Evolutionary conservation across 2,113 vertebrate genomes (phyloP).

Genomic region (Pachyramphus minor): DNA sequence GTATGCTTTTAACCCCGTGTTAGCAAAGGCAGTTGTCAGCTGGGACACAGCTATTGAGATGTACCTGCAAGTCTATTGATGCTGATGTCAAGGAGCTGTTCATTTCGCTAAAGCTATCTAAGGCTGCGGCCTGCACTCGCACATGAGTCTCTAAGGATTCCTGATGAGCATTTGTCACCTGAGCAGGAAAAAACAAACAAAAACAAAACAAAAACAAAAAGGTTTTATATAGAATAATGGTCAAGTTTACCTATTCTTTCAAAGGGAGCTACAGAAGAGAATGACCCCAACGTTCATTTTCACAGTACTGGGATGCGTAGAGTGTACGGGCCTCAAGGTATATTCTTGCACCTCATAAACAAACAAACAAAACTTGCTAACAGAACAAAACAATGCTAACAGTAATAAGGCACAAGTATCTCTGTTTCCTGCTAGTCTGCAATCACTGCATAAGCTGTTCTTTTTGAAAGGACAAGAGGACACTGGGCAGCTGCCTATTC

Average conservation of each 20-base stretch:
- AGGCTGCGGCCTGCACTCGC: constrained; percentile 80
- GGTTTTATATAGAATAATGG: constrained; percentile 19
- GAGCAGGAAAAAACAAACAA: neutral
- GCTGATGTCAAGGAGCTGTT: constrained; percentile 86
- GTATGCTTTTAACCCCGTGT: neutral
- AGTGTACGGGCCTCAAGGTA: neutral
- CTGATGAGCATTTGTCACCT: constrained; percentile 83
- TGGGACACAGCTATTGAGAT: constrained; percentile 11
- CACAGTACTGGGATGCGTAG: neutral
- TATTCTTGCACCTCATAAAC: neutral
- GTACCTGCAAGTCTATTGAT: constrained; percentile 90
- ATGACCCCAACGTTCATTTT: neutral
- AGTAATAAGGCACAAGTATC: neutral
- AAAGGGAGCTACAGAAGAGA: neutral
- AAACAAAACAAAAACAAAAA: neutral
- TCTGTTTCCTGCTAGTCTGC: neutral
- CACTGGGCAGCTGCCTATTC: neutral
- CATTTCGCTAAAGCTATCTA: constrained; percentile 91
- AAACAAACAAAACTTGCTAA: neutral
- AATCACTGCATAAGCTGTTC: neutral
- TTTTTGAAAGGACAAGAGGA: neutral
- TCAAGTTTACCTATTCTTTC: constrained; percentile 16
- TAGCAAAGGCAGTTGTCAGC: constrained; percentile 5
- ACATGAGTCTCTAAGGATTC: constrained; percentile 86
- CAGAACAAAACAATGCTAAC: neutral